A percentile compares a stretch with the other conserved stretches of the same genome.
Evolutionary conservation across 2,888 invertebrate species (phyloP).

Genomic region (Pyrrhosoma nymphula): DNA sequence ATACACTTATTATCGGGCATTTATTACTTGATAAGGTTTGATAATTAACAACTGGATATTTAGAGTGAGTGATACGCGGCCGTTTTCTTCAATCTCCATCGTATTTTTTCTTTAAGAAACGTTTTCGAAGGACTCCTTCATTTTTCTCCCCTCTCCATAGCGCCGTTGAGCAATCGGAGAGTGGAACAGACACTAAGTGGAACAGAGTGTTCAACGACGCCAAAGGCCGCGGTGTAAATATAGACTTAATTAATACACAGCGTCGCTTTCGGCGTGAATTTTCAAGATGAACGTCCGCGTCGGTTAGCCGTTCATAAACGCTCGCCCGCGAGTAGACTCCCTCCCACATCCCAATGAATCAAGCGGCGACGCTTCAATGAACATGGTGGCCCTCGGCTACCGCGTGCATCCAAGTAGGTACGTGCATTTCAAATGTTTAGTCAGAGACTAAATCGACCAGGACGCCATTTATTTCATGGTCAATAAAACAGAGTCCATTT

Average conservation of each 20-base stretch:
- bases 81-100: neutral
- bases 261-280: neutral
- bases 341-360: neutral
- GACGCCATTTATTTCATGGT: too few relatives aligned
- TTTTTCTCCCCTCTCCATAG: neutral
- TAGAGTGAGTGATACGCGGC: too few relatives aligned
- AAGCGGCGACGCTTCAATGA: neutral
- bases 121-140: neutral
- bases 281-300: neutral
- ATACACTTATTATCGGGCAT: too few relatives aligned
- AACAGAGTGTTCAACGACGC: neutral
- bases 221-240: conserved; percentile 9
- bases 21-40: too few relatives aligned
- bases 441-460: neutral
- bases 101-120: neutral
- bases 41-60: too few relatives aligned
- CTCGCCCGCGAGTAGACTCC: neutral
- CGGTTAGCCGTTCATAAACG: neutral
- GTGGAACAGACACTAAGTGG: neutral
- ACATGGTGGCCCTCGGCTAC: neutral
- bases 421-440: neutral
- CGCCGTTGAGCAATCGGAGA: neutral
- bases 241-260: conserved; percentile 28
- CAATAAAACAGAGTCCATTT: too few relatives aligned
- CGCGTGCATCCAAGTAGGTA: too few relatives aligned